Evolutionary conservation across 2,888 invertebrate species (phyloP), one percentile per base, ranked within the genome.

Genomic region (Cosmorhoe ocellata): DNA sequence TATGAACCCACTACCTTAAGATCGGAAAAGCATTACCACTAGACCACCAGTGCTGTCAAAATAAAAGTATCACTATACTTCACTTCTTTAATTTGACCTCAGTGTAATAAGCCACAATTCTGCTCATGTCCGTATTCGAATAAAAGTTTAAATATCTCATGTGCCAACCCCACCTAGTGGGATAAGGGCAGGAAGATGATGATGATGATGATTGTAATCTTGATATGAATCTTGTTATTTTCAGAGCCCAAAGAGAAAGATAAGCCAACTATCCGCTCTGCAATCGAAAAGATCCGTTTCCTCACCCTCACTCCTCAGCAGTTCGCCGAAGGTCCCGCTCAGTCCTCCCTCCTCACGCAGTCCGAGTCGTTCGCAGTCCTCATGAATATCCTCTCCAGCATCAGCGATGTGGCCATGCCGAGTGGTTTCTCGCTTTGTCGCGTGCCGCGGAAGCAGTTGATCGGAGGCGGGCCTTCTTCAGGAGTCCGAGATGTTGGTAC

Each of bases 241-340:
- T 5, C 48, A 80, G 82, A 77, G 9, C 46, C 48, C 24, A 83
- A 78, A 59, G 76, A 77, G 28, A 81, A 77, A 56, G 77, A 78
- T 30, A 81, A 79, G 56, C 71, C 71, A 7, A 86, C 92, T 11
- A 84, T 94, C 48, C 88, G 94, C 1, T 92, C 93, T 63, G 94
- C 94, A 0, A 88, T 96, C 0, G 93, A 93, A 70, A 95, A 96
- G 81, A 94, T 97, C 53, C 92, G 96, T 14, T 96, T 96, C 81
- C 89, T 96, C 8, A 95, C 95, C 0, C 84, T 97, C 61, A 93
- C 93, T 0, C 95, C 96, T 0, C 93, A 95, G 73, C 94, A 96
- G 83, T 96, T 97, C 76, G 96, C 96, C 0, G 95, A 95, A 67
- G 95, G 95, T 0, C 95, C 96, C 0, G 96, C 95, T 0, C 91